Conservation (phyloP, 2,888 invertebrate genomes). For the Caenorhabditis sp. region DNA sequence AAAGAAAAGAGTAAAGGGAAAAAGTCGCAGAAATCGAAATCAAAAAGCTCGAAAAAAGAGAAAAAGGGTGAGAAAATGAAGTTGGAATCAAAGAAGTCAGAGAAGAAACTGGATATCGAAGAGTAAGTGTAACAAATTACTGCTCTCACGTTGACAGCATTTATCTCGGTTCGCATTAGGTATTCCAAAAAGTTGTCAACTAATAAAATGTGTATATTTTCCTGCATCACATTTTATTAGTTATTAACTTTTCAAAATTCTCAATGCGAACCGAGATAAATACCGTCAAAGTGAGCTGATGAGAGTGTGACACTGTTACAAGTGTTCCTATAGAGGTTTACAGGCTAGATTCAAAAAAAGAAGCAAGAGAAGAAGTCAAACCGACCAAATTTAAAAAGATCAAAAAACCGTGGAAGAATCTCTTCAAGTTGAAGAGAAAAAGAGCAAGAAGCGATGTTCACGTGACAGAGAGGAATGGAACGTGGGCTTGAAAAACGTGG, state of each 20-base stretch:
- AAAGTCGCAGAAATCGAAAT: not conserved
- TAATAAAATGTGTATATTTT: too few species aligned
- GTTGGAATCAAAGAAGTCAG: slow-evolving; percentile 7
- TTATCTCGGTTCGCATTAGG: too few species aligned
- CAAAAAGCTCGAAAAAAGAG: slow-evolving; percentile 14
- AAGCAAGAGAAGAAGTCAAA: slow-evolving; percentile 20
- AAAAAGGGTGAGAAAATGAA: slow-evolving; percentile 2
- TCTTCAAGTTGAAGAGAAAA: slow-evolving; percentile 26
- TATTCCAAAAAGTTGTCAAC: too few species aligned
- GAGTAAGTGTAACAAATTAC: not conserved
- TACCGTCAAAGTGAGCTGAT: too few species aligned
- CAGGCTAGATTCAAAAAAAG: slow-evolving; percentile 13
- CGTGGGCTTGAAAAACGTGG: slow-evolving; percentile 12
- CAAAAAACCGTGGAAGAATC: slow-evolving; percentile 26
- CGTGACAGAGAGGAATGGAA: slow-evolving; percentile 20
- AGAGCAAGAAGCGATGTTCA: slow-evolving; percentile 2
- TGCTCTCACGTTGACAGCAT: too few species aligned
- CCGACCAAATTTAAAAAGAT: not conserved
- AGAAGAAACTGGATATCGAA: not conserved
- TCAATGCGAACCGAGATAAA: too few species aligned
- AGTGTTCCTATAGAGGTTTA: slow-evolving; percentile 1
- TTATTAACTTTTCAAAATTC: too few species aligned
- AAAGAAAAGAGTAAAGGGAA: not conserved
- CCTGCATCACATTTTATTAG: too few species aligned
- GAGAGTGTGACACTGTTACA: too few species aligned